Evolutionary conservation across 53 echinoderm and acorn worm species (phyloP).

Genomic region (Crossaster papposus): DNA sequence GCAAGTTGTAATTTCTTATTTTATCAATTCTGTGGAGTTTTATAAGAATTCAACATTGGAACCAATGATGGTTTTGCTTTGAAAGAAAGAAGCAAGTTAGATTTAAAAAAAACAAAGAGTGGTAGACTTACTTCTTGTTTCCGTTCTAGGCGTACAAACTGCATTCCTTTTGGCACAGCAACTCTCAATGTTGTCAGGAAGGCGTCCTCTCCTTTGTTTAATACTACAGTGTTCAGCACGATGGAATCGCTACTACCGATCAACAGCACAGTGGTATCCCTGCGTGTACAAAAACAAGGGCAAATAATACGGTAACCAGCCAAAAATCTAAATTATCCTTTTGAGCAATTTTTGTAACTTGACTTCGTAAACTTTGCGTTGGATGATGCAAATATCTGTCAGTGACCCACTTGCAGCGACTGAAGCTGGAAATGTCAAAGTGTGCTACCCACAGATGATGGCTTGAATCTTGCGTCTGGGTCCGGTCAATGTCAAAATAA

Average conservation of each 20-base stretch:
- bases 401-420: too few relatives aligned
- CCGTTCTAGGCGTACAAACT: constrained; percentile 78
- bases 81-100: not conserved
- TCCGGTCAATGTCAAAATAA: too few relatives aligned
- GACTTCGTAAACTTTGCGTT: too few relatives aligned
- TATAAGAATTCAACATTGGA: too few relatives aligned
- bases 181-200: constrained; percentile 71
- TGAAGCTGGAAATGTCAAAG: too few relatives aligned
- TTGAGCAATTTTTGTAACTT: not conserved
- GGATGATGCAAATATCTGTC: too few relatives aligned
- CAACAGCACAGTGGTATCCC: constrained; percentile 58
- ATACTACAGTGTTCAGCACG: constrained; percentile 62
- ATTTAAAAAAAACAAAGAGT: not conserved
- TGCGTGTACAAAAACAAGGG: constrained; percentile 1
- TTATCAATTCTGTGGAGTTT: too few relatives aligned
- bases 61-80: too few relatives aligned
- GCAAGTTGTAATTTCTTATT: too few relatives aligned
- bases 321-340: not conserved
- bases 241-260: constrained; percentile 69
- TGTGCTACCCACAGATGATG: too few relatives aligned
- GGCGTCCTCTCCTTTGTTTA: constrained; percentile 83
- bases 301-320: not conserved
- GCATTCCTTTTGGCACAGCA: constrained; percentile 74
- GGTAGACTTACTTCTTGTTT: constrained; percentile 66
- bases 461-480: too few relatives aligned